These are phyloP conservation scores for Ailurus styani DNA, from an alignment of 2,113 vertebrate species.

Conservation along the genomic window DNA sequence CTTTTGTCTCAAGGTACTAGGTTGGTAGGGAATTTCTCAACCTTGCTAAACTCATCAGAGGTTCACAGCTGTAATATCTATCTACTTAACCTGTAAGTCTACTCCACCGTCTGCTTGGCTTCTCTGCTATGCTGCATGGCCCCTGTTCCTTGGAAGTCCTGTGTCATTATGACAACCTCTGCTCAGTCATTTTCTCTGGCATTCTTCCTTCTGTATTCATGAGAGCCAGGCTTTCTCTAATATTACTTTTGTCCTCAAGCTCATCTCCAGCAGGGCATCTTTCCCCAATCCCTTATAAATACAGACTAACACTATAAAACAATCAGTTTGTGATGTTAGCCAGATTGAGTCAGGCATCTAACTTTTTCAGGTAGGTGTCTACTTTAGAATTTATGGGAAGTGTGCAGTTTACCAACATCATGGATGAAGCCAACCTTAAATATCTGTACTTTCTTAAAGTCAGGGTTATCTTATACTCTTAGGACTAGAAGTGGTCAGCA, in stretches of 20 bases:
- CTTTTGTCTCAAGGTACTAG: neutral
- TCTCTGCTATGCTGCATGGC: neutral
- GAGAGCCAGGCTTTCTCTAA: neutral
- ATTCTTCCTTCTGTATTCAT: neutral
- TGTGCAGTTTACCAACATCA: neutral
- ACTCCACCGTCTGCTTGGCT: neutral
- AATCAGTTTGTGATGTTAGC: neutral
- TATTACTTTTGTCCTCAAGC: neutral
- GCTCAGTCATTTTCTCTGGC: neutral
- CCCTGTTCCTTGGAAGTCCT: neutral
- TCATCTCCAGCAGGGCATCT: neutral
- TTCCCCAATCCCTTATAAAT: neutral
- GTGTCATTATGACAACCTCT: neutral
- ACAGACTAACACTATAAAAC: neutral
- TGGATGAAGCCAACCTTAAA: neutral
- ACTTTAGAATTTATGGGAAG: neutral
- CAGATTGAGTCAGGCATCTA: neutral
- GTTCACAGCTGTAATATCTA: neutral
- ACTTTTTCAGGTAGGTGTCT: neutral
- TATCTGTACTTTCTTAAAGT: conserved; percentile 1
- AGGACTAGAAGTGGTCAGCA: neutral
- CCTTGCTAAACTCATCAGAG: neutral
- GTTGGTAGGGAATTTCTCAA: neutral
- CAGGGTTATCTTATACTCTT: neutral
- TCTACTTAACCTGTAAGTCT: neutral